Percentiles rank a stretch among this genome's conserved stretches.
Conservation (phyloP, 2,888 invertebrate genomes). For the Blera fallax region DNA sequence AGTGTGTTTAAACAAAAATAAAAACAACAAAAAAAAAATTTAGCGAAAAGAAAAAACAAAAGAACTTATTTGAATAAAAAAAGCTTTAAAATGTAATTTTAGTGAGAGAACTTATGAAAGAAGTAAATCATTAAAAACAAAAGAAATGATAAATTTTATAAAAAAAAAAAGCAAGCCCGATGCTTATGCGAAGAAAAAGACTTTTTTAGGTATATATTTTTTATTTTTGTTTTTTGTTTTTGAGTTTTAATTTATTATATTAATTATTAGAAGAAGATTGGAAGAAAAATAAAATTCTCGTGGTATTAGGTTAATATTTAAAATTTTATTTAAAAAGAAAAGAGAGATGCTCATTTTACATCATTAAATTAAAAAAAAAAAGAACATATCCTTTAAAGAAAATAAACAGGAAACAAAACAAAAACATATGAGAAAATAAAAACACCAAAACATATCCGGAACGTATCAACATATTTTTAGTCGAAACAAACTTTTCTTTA, state of each 20-base stretch:
- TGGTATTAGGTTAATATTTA: slow-evolving; percentile 64
- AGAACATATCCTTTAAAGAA: slow-evolving; percentile 31
- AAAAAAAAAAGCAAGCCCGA: slow-evolving; percentile 36
- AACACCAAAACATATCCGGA: slow-evolving; percentile 59
- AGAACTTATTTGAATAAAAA: slow-evolving; percentile 53
- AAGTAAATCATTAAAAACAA: slow-evolving; percentile 55
- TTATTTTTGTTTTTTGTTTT: slow-evolving; percentile 35
- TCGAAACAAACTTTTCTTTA: not conserved
- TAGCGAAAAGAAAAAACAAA: slow-evolving; percentile 36
- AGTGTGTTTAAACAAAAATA: slow-evolving; percentile 50
- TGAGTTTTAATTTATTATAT: slow-evolving; percentile 52
- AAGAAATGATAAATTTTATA: slow-evolving; percentile 53
- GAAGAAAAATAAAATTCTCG: slow-evolving; percentile 31
- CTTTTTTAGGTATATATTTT: slow-evolving; percentile 65
- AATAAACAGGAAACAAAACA: slow-evolving; percentile 42
- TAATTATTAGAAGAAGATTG: slow-evolving; percentile 54
- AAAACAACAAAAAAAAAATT: slow-evolving; percentile 23
- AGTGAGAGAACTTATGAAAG: slow-evolving; percentile 64
- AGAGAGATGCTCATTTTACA: slow-evolving; percentile 47
- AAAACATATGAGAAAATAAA: slow-evolving; percentile 41
- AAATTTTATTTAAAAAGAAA: not conserved
- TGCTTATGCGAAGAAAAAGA: slow-evolving; percentile 73
- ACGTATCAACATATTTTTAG: slow-evolving; percentile 41
- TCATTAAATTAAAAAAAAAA: slow-evolving; percentile 25
- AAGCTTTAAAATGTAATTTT: slow-evolving; percentile 71